phyloP scores from a whole-genome alignment of 2,113 vertebrate genomes.

The Athene cunicularia region DNA sequence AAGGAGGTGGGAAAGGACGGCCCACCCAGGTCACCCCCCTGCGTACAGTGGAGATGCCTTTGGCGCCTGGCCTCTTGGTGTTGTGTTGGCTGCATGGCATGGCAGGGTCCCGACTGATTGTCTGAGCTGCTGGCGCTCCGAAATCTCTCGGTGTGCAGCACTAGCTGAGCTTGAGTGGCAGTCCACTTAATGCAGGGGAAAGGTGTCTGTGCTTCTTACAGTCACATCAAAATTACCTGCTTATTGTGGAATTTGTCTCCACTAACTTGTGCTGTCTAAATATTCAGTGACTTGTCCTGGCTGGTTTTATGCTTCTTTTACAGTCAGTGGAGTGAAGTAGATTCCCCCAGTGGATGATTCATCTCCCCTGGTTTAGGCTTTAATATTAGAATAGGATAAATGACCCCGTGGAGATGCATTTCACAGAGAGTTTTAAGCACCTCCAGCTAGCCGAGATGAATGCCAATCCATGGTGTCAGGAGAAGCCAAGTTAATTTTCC shows the following conservation, averaged over 20 bases:
- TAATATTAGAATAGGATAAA: background rate
- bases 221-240: constrained; percentile 25
- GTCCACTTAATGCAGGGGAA: background rate
- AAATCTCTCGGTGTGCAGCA: background rate
- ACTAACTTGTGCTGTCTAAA: constrained; percentile 52
- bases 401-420: background rate
- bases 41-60: background rate
- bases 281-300: constrained; percentile 33
- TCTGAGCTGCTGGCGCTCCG: background rate
- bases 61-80: background rate
- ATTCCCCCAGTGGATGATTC: constrained; percentile 33
- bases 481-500: background rate
- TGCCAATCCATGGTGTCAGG: rapidly evolving
- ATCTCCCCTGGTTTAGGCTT: constrained; percentile 26
- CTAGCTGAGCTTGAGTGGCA: constrained; percentile 15
- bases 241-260: constrained; percentile 45
- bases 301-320: background rate
- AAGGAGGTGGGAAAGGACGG: background rate
- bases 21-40: background rate
- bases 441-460: background rate
- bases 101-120: background rate
- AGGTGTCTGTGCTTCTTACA: constrained; percentile 12
- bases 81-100: rapidly evolving
- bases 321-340: background rate
- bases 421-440: background rate